Conservation (phyloP, 2,113 vertebrate species). For the Grammomys dolichurus region DNA sequence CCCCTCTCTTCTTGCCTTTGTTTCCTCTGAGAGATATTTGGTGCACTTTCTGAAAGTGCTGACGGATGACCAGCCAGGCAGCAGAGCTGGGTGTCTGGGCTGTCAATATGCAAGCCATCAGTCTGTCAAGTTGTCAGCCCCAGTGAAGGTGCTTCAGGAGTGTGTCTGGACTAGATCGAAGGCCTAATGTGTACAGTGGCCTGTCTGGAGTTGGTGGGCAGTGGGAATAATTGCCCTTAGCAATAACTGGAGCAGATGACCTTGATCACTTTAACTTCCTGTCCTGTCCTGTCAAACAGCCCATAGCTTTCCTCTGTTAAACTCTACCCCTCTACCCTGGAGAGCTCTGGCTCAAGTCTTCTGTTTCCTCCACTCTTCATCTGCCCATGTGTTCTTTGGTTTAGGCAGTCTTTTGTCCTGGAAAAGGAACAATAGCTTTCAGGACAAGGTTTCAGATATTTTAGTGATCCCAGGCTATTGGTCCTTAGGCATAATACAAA, state of each 20-base stretch:
- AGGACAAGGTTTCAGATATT: slow-evolving; percentile 49
- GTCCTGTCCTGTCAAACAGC: background rate
- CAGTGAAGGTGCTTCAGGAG: background rate
- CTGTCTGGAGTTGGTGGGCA: background rate
- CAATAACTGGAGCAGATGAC: background rate
- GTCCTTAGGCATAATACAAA: slow-evolving; percentile 46
- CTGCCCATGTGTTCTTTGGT: background rate
- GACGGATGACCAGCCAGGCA: background rate
- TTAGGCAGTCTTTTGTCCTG: background rate
- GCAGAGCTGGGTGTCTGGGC: slow-evolving; percentile 4
- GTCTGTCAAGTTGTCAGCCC: slow-evolving; percentile 65
- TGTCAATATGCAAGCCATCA: slow-evolving; percentile 60
- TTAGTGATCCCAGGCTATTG: slow-evolving; percentile 30
- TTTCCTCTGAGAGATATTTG: slow-evolving; percentile 34
- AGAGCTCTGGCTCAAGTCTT: background rate
- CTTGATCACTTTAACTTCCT: background rate
- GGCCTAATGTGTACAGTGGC: background rate
- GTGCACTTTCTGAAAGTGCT: slow-evolving; percentile 10
- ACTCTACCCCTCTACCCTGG: background rate
- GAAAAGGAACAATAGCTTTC: slow-evolving; percentile 1
- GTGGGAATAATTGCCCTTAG: background rate
- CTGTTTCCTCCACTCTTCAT: background rate
- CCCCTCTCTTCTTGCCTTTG: background rate
- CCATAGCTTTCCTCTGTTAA: background rate
- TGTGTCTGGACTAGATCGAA: background rate